Evolutionary conservation across 2,888 invertebrate species (phyloP).

Genomic region (Agrilus cyanescens): DNA sequence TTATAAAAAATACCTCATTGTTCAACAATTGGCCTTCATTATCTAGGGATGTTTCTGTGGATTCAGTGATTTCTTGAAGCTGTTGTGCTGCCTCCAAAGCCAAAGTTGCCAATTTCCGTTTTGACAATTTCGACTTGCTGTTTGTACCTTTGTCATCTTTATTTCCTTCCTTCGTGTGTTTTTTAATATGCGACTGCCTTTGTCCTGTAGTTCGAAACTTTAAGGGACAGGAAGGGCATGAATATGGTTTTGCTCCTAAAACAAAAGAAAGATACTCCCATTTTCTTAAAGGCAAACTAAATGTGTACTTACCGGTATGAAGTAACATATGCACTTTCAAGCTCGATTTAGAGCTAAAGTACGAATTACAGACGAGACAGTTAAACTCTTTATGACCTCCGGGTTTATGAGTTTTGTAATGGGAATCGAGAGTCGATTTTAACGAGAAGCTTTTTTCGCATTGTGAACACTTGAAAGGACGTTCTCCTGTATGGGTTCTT

Average conservation of each 20-base stretch:
- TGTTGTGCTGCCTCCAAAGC: no score
- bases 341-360: constrained; percentile 53
- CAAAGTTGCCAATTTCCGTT: no score
- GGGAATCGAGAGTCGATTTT: constrained; percentile 52
- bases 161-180: constrained; percentile 35
- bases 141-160: constrained; percentile 7
- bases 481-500: constrained; percentile 56
- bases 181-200: constrained; percentile 47
- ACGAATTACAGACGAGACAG: constrained; percentile 49
- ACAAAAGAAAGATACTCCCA: constrained; percentile 3
- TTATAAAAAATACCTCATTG: no score
- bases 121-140: constrained; percentile 2
- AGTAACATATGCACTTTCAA: constrained; percentile 55
- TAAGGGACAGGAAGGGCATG: constrained; percentile 46
- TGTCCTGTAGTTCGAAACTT: constrained; percentile 56
- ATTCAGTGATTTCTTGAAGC: no score
- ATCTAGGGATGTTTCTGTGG: no score
- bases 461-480: constrained; percentile 46
- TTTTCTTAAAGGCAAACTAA: constrained; percentile 1
- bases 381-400: constrained; percentile 42
- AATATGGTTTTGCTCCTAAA: constrained; percentile 45
- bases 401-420: constrained; percentile 44
- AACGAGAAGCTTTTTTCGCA: constrained; percentile 49
- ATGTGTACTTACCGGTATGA: constrained; percentile 40
- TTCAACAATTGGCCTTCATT: no score